Conservation (phyloP, 2,113 vertebrate genomes). For the Sigmodon hispidus region DNA sequence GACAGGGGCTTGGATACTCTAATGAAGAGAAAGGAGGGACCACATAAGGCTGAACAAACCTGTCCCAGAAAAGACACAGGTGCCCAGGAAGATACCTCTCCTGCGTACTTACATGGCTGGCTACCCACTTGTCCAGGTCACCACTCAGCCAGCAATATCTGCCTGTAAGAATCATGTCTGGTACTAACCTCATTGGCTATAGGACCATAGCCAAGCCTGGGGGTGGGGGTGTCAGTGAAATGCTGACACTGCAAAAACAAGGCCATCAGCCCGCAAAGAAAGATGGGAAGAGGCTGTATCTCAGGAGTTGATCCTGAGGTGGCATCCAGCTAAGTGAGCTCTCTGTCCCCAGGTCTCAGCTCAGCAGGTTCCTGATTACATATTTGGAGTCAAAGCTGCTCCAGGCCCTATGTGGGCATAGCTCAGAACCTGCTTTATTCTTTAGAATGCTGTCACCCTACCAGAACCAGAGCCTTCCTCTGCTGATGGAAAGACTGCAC, state of each 20-base stretch:
- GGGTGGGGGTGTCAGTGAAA: not conserved
- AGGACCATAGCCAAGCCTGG: not conserved
- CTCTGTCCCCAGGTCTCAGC: not conserved
- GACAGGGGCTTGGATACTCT: not conserved
- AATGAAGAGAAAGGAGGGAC: not conserved
- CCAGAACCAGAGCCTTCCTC: not conserved
- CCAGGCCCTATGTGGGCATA: not conserved
- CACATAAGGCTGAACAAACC: not conserved
- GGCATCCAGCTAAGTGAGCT: not conserved
- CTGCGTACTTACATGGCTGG: not conserved
- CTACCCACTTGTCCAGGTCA: not conserved
- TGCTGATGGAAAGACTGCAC: not conserved
- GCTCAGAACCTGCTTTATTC: not conserved
- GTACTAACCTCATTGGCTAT: not conserved
- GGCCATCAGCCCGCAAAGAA: not conserved
- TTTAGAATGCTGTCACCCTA: not conserved
- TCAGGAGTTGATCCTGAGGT: not conserved
- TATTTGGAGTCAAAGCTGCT: not conserved
- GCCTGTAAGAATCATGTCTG: not conserved
- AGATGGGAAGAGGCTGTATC: rapidly evolving
- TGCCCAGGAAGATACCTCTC: not conserved
- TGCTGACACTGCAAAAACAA: not conserved
- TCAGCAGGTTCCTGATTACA: not conserved
- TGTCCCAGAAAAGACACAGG: not conserved
- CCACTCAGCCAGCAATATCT: not conserved